Evolutionary conservation across 2,113 vertebrate species (phyloP).

Genomic region (Scatophagus argus): DNA sequence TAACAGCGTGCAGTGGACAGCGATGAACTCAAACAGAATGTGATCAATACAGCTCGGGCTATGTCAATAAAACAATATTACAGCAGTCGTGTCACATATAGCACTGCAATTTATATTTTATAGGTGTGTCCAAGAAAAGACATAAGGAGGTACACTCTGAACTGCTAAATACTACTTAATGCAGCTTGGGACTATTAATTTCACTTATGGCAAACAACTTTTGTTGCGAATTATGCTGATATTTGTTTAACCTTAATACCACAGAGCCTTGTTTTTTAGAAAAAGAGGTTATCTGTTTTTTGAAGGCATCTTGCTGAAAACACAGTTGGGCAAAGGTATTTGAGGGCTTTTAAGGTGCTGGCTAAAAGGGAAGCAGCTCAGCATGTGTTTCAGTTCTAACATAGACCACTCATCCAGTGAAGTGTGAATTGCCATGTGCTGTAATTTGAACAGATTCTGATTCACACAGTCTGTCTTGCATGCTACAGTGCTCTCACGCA

Average conservation of each 20-base stretch:
- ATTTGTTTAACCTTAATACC: background rate
- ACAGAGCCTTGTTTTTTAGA: background rate
- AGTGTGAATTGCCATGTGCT: constrained; percentile 54
- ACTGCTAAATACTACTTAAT: background rate
- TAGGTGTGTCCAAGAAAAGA: too few species aligned
- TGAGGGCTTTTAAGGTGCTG: background rate
- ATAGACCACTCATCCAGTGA: constrained; percentile 38
- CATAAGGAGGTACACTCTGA: background rate
- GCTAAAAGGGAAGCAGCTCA: constrained; percentile 21
- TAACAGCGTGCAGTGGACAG: too few species aligned
- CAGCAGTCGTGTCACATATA: background rate
- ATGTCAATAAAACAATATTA: background rate
- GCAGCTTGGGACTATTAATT: background rate
- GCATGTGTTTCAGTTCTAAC: constrained; percentile 2
- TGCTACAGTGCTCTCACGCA: constrained; percentile 30
- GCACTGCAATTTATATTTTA: background rate
- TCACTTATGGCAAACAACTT: background rate
- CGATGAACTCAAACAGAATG: background rate
- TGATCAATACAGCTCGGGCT: background rate
- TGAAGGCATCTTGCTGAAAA: background rate
- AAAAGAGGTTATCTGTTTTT: background rate
- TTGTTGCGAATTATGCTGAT: background rate
- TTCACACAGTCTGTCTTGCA: constrained; percentile 28
- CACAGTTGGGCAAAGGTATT: constrained; percentile 4
- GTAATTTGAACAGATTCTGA: constrained; percentile 50